A percentile compares a stretch with the other conserved stretches of the same genome.
Evolutionary conservation across 1,140 invertebrate species (phyloP).

Genomic region (Hirudo medicinalis): DNA sequence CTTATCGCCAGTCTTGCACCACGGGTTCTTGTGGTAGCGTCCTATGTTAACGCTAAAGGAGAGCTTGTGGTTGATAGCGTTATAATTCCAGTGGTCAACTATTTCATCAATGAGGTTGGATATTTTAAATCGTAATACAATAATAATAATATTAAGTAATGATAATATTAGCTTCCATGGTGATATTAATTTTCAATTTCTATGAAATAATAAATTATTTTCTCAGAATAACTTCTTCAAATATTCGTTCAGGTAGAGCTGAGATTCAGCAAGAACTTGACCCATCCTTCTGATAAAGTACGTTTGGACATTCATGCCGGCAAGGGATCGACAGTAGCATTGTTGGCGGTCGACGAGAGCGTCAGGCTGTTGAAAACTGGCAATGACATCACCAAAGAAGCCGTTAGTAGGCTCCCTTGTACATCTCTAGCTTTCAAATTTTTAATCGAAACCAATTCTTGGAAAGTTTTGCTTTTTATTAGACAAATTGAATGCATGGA

Average conservation of each 20-base stretch:
- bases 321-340: constrained; percentile 69
- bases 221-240: too few species aligned
- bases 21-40: constrained; percentile 62
- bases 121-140: too few species aligned
- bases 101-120: constrained; percentile 11
- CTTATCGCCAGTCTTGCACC: constrained; percentile 58
- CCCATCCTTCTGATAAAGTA: constrained; percentile 42
- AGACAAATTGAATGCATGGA: too few species aligned
- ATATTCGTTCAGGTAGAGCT: not conserved
- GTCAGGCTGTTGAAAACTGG: constrained; percentile 56
- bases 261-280: not conserved
- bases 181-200: too few species aligned
- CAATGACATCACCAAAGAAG: constrained; percentile 48
- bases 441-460: too few species aligned
- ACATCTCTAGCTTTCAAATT: too few species aligned
- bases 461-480: too few species aligned
- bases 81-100: not conserved
- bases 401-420: constrained; percentile 32
- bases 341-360: constrained; percentile 76
- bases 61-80: constrained; percentile 72
- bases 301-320: constrained; percentile 59
- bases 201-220: too few species aligned
- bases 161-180: too few species aligned
- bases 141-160: too few species aligned
- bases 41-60: constrained; percentile 52